Base-by-base conservation (phyloP, 92 coral and sea anemone species). In the Porites cylindrica region DNA sequence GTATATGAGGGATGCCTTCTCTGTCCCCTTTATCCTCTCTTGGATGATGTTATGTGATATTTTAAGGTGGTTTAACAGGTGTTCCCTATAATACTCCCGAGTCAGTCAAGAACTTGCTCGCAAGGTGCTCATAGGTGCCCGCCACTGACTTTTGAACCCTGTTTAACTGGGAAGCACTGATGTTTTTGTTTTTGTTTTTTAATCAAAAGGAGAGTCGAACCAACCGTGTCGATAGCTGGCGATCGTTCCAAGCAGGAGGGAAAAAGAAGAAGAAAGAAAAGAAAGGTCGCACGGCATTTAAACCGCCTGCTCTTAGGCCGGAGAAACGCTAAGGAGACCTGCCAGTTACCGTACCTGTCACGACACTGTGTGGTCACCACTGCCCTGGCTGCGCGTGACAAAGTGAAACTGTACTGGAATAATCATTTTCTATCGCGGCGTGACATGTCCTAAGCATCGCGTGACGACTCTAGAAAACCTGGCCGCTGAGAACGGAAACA, bases 221-320 rank as follows among this genome's bases (percentile, higher is more conserved):
- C 52, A 94, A 97, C 63, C 97, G 99, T 43, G 99, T 97, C 10
- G 98, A 97, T 87, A 97, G 99, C 76, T 97, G 99, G 99, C 88
- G 99, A 90, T 94, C 78, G 72, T 97, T 97, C 82, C 94, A 97
- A 86, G 95, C 96, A 3, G 91, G 94, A 54, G 88, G 90, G 14
- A 95, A 93, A 81, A 95, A 95, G 86, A 95, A 95, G 86, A 88
- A 92, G 70, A 94, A 92, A 73, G 92, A 91, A 81, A 90, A 93
- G 52, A 92, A 86, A 76, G 97, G 97, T 10, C 93, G 96, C 50
- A 94, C 90, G 13, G 93, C 89, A 0, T 92, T 97, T 52, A 92
- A 96, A 79, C 99, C 99, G 10, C 99, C 99, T 10, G 93, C 94
- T 17, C 93, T 96, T 24, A 95, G 93, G 59, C 98, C 99, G 5